Conservation (phyloP, 2,888 invertebrate species). For the Tanaodytes sp. region DNA sequence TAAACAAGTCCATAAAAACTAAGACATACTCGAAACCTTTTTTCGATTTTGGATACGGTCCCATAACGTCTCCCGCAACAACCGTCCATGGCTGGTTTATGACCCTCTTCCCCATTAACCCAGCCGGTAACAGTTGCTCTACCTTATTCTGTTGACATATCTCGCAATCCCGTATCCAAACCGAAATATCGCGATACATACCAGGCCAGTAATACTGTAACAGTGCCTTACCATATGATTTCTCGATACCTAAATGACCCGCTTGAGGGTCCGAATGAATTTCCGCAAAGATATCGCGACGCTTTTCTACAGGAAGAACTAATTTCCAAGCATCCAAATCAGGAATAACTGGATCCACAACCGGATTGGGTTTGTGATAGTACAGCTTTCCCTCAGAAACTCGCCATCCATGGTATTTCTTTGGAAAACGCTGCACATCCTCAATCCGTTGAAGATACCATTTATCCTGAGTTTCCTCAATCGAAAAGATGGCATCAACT, state of each 20-base stretch:
- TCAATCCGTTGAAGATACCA: neutral
- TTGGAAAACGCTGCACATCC: neutral
- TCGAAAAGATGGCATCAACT: neutral
- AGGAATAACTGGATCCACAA: slow-evolving; percentile 4
- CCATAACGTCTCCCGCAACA: too few relatives aligned
- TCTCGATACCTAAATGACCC: slow-evolving; percentile 27
- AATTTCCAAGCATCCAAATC: slow-evolving; percentile 50
- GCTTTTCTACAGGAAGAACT: slow-evolving; percentile 36
- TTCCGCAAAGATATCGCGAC: too few relatives aligned
- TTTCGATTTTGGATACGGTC: too few relatives aligned
- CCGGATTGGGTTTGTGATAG: slow-evolving; percentile 16
- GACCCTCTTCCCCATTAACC: too few relatives aligned
- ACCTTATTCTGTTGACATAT: too few relatives aligned
- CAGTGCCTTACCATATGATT: slow-evolving; percentile 2
- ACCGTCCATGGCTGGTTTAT: too few relatives aligned
- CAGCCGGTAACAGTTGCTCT: too few relatives aligned
- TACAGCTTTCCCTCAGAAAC: slow-evolving; percentile 15
- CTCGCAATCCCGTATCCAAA: too few relatives aligned
- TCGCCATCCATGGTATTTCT: neutral
- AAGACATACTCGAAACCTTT: too few relatives aligned
- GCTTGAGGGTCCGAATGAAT: slow-evolving; percentile 28
- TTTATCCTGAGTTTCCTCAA: neutral
- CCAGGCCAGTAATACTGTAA: slow-evolving; percentile 31
- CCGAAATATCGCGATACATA: slow-evolving; percentile 34
- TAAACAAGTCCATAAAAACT: too few relatives aligned